Evolutionary conservation across 2,797 vertebrate species (phyloP).

Genomic region (Delichon dasypus): DNA sequence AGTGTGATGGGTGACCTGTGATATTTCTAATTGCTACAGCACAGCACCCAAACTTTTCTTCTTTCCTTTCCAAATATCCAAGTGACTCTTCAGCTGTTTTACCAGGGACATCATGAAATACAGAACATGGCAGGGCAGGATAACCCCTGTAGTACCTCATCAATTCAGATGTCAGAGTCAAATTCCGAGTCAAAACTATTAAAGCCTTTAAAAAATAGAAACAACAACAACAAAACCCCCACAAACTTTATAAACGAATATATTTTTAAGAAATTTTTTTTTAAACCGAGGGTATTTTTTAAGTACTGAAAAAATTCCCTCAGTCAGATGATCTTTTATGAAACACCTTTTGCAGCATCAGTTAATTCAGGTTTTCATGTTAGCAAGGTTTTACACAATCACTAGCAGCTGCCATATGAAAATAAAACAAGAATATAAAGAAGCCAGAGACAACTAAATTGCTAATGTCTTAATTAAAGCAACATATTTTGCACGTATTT

Average conservation of each 20-base stretch:
- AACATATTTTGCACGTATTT: not conserved
- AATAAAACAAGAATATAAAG: not conserved
- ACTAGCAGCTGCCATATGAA: not conserved
- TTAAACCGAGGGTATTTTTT: not conserved
- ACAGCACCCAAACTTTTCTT: not conserved
- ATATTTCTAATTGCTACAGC: not conserved
- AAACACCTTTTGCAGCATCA: not conserved
- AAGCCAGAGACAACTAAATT: not conserved
- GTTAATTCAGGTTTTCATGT: not conserved
- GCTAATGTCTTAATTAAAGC: not conserved
- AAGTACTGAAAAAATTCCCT: not conserved
- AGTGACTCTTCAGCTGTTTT: slow-evolving; percentile 66
- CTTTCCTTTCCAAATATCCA: slow-evolving; percentile 77
- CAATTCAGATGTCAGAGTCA: not conserved
- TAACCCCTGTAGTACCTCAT: not conserved
- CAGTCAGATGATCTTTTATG: not conserved
- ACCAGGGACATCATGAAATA: not conserved
- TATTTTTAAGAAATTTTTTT: not conserved
- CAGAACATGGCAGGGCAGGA: not conserved
- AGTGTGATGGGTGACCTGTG: not conserved
- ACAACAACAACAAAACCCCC: not conserved
- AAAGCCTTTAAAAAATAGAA: not conserved
- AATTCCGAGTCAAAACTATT: not conserved
- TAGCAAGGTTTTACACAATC: not conserved
- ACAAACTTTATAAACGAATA: not conserved